Base-by-base conservation (phyloP, 2,888 invertebrate species). In the Hyposoter dolosus region DNA sequence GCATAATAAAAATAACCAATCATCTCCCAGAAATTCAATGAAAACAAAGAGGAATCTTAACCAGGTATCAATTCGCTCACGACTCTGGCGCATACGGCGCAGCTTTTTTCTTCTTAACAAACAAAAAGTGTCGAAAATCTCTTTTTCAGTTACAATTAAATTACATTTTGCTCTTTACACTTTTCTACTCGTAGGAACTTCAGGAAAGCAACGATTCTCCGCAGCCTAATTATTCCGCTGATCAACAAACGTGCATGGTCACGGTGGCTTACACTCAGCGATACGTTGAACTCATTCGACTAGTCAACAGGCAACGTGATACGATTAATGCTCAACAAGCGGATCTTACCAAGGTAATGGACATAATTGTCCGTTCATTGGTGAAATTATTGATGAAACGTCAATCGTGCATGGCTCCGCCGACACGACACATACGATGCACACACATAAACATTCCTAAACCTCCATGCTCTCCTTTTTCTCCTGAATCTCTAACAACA, bases 301-400 rank as follows among this genome's bases (percentile, higher is more conserved):
- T 99, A 90, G 98, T 99, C 83, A 98, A 98, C 95, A 97, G 97
- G 93, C 99, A 99, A 94, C 95, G 98, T 87, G 98, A 99, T 92
- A 98, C 98, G 93, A 95, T 99, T 84, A 97, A 97, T 78, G 96
- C 96, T 90, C 99, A 98, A 93, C 98, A 98, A 94, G 97, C 97
- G 90, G 98, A 98, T 95, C 96, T 99, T 90, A 98, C 97, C 83
- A 98, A 98, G 95, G 98, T 98, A 94, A 88, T 32, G 4, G 7
- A 7, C 63, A 43, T 28, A 65, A 17, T 72, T 65, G 2, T 56
- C 23, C 17, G 28, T 50, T 66, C 12, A 43, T 32, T 1, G 1
- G 43, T 19, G n/a, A 1, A 19, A 19, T 19, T 5, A 9, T 66
- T 2, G 12, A 5, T 2, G 12, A 40, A 66, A 19, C 23, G 23